These are phyloP conservation scores for Platanista minor DNA, from an alignment of 2,113 vertebrate genomes.

Conservation along the genomic window DNA sequence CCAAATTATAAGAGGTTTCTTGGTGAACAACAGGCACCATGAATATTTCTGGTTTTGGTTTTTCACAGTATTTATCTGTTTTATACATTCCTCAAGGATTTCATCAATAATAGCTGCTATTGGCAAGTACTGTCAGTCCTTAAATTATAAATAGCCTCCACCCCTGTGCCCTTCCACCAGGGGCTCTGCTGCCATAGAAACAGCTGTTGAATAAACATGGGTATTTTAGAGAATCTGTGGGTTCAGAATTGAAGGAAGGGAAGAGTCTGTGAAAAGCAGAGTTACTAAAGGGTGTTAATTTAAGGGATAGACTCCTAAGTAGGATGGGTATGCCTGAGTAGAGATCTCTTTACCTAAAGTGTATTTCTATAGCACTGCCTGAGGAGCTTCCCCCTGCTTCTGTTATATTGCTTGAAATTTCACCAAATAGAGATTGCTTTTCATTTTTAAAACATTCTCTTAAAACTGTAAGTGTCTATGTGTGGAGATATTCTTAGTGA, in stretches of 20 bases:
- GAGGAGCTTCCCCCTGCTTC: background rate
- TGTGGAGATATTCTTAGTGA: background rate
- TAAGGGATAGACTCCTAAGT: background rate
- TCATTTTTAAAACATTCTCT: background rate
- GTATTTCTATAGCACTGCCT: background rate
- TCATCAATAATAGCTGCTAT: slow-evolving; percentile 30
- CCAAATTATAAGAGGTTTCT: background rate
- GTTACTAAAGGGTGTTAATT: background rate
- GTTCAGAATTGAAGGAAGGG: slow-evolving; percentile 33
- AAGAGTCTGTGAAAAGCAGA: background rate
- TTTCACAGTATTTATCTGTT: background rate
- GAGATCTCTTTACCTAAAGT: background rate
- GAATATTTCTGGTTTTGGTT: slow-evolving; percentile 3
- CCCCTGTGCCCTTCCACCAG: background rate
- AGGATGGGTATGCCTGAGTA: background rate
- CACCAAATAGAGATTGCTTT: slow-evolving; percentile 24
- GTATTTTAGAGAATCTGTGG: slow-evolving; percentile 47
- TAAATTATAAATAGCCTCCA: slow-evolving; percentile 52
- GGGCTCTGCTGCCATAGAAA: slow-evolving; percentile 51
- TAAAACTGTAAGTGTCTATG: background rate
- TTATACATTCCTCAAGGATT: slow-evolving; percentile 31
- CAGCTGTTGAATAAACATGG: slow-evolving; percentile 54
- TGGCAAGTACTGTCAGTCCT: slow-evolving; percentile 9
- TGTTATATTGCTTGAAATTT: background rate
- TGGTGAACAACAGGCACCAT: background rate